These are phyloP conservation scores for Drosophila athabasca DNA, from an alignment of 1,140 invertebrate genomes.

Conservation along the genomic window DNA sequence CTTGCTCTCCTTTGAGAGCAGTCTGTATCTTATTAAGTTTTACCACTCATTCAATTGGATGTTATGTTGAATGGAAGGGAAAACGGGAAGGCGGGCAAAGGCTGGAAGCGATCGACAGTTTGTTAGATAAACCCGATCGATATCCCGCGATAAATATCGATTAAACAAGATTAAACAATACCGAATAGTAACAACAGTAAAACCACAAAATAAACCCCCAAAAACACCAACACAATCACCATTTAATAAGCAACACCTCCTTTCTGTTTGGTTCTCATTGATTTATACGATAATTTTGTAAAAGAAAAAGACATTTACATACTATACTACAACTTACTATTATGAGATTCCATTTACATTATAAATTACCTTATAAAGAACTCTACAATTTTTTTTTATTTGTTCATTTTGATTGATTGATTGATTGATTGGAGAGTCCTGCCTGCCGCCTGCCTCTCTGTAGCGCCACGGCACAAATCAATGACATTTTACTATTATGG, in stretches of 20 bases:
- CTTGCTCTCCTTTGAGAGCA: too few relatives aligned
- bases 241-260: conserved; percentile 4
- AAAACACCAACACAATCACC: conserved; percentile 9
- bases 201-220: too few relatives aligned
- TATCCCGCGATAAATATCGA: too few relatives aligned
- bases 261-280: conserved; percentile 6
- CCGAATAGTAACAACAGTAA: neutral
- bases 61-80: neutral
- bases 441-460: too few relatives aligned
- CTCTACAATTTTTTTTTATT: neutral
- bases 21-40: too few relatives aligned
- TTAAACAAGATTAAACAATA: neutral
- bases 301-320: conserved; percentile 77
- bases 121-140: too few relatives aligned
- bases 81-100: too few relatives aligned
- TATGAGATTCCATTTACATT: conserved; percentile 65
- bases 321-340: conserved; percentile 49
- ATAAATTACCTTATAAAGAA: conserved; percentile 20
- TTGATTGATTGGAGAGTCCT: conserved; percentile 2
- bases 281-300: conserved; percentile 40
- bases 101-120: too few relatives aligned
- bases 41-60: too few relatives aligned
- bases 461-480: conserved; percentile 16
- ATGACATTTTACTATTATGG: conserved; percentile 28
- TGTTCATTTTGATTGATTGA: conserved; percentile 2